Conservation (phyloP, 2,797 vertebrate genomes). For the Oceanodroma leucorhoa region DNA sequence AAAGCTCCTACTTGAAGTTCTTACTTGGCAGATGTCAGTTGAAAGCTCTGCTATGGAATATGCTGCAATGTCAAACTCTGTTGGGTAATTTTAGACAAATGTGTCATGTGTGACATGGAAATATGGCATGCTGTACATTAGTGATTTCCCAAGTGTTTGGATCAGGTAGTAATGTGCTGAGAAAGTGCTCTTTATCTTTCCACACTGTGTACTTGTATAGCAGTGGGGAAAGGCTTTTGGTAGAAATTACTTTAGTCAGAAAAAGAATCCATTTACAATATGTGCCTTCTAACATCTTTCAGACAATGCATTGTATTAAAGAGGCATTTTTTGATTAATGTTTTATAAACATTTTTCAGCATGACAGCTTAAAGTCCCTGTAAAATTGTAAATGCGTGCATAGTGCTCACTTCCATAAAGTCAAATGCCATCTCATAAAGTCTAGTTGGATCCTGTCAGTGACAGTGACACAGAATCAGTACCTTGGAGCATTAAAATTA, state of each 20-base stretch:
- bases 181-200: slow-evolving; percentile 91
- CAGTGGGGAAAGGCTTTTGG: slow-evolving; percentile 81
- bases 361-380: slow-evolving; percentile 89
- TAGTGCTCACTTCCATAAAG: slow-evolving; percentile 87
- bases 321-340: slow-evolving; percentile 99
- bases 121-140: slow-evolving; percentile 89
- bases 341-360: slow-evolving; percentile 95
- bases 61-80: slow-evolving; percentile 88
- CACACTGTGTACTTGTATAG: slow-evolving; percentile 84
- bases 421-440: slow-evolving; percentile 87
- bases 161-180: slow-evolving; percentile 88
- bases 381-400: slow-evolving; percentile 83
- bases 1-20: slow-evolving; percentile 80
- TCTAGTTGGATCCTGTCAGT: slow-evolving; percentile 81
- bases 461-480: slow-evolving; percentile 87
- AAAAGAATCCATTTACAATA: slow-evolving; percentile 97
- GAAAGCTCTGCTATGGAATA: slow-evolving; percentile 81
- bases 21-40: slow-evolving; percentile 83
- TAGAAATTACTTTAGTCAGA: slow-evolving; percentile 94
- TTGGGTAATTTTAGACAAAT: slow-evolving; percentile 89
- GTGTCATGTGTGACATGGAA: slow-evolving; percentile 89
- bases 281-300: slow-evolving; percentile 93
- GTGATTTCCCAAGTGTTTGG: slow-evolving; percentile 86
- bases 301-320: slow-evolving; percentile 99
- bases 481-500: slow-evolving; percentile 94